phyloP scores from a whole-genome alignment of 2,888 invertebrate species.

The Drosophila mimica region DNA sequence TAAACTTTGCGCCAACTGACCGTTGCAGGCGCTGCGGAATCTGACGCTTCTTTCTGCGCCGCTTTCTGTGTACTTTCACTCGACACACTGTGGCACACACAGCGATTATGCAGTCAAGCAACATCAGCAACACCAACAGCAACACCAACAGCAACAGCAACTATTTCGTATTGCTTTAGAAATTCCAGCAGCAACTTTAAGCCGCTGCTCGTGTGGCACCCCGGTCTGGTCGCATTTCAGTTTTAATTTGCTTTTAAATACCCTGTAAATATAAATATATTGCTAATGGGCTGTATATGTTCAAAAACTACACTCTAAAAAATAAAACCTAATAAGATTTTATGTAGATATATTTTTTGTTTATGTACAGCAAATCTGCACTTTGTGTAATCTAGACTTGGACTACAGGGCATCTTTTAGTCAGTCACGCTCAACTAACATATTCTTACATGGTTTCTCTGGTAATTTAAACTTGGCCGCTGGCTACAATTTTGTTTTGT shows the following conservation, averaged over 20 bases:
- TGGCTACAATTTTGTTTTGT: slow-evolving; percentile 36
- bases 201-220: slow-evolving; percentile 52
- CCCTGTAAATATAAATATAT: not conserved
- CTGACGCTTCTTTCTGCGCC: slow-evolving; percentile 37
- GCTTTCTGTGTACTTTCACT: slow-evolving; percentile 74
- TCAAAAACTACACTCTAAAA: not conserved
- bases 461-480: slow-evolving; percentile 23
- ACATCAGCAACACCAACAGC: slow-evolving; percentile 35
- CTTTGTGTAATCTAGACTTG: too few species aligned
- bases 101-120: slow-evolving; percentile 75
- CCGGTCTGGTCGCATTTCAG: slow-evolving; percentile 56
- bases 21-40: slow-evolving; percentile 40
- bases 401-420: slow-evolving; percentile 16
- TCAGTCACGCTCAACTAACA: not conserved
- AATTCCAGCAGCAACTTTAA: slow-evolving; percentile 60
- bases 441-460: slow-evolving; percentile 29
- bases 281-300: not conserved
- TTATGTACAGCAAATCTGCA: not conserved
- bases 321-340: not conserved
- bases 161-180: slow-evolving; percentile 40
- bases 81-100: slow-evolving; percentile 56
- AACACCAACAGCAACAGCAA: slow-evolving; percentile 21
- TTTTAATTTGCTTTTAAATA: slow-evolving; percentile 50
- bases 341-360: not conserved
- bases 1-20: slow-evolving; percentile 50